Conservation (phyloP, 2,888 invertebrate genomes). For the Colletes collaris region DNA sequence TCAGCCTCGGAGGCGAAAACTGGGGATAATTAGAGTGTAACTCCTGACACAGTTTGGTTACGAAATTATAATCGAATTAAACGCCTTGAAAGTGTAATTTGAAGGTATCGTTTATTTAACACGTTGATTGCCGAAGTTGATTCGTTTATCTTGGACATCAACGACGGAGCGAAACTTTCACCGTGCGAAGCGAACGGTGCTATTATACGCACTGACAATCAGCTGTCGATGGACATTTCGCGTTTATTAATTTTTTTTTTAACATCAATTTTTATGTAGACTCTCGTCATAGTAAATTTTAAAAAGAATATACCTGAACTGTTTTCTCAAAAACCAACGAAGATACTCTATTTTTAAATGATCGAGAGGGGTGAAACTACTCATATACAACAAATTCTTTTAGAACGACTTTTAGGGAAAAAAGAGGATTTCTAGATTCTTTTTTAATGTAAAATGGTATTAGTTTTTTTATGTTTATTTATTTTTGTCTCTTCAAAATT, state of each 20-base stretch:
- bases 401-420: too few relatives aligned
- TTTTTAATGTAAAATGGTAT: too few relatives aligned
- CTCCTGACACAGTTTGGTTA: slow-evolving; percentile 29
- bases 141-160: slow-evolving; percentile 3
- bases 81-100: background rate
- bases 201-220: background rate
- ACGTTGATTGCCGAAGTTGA: slow-evolving; percentile 18
- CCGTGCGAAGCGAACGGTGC: slow-evolving; percentile 10
- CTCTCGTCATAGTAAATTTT: too few relatives aligned
- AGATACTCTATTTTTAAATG: too few relatives aligned
- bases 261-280: background rate
- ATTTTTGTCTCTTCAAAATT: too few relatives aligned
- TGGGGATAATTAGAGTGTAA: slow-evolving; percentile 53
- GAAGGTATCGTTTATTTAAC: background rate
- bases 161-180: slow-evolving; percentile 21
- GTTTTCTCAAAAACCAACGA: too few relatives aligned
- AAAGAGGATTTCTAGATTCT: too few relatives aligned
- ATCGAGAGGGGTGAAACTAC: too few relatives aligned
- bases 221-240: too few relatives aligned
- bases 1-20: slow-evolving; percentile 22
- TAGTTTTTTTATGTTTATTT: too few relatives aligned
- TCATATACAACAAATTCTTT: too few relatives aligned
- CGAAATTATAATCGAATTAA: slow-evolving; percentile 22
- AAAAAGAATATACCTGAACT: too few relatives aligned
- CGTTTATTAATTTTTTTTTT: background rate